phyloP scores from a whole-genome alignment of 2,797 vertebrate species.

The Platalea minor region DNA sequence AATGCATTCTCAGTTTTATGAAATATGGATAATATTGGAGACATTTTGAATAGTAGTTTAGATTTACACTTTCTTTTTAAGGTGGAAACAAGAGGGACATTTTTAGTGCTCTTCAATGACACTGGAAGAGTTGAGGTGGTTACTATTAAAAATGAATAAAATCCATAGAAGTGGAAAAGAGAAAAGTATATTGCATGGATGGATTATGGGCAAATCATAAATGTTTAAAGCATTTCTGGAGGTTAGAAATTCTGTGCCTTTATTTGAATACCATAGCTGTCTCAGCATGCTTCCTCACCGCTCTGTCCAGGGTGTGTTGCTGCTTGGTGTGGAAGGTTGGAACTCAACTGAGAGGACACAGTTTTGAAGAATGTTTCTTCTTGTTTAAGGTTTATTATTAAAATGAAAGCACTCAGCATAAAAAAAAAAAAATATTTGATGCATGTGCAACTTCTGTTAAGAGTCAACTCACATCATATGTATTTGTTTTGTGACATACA shows the following conservation, averaged over 20 bases:
- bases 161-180: neutral
- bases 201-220: neutral
- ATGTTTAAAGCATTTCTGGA: neutral
- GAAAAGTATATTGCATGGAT: neutral
- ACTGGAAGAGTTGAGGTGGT: neutral
- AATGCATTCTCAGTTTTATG: constrained; percentile 26
- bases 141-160: constrained; percentile 16
- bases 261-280: neutral
- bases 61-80: constrained; percentile 19
- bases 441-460: neutral
- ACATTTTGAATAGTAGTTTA: neutral
- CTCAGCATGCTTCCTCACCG: neutral
- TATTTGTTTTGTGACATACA: constrained; percentile 61
- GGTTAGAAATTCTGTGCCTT: neutral
- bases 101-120: neutral
- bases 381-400: neutral
- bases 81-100: neutral
- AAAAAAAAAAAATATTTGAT: neutral
- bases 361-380: neutral
- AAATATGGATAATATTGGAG: constrained; percentile 3
- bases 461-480: neutral
- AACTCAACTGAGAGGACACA: neutral
- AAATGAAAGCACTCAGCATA: neutral
- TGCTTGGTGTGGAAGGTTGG: neutral
- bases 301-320: neutral